These are phyloP conservation scores for Podarcis muralis DNA, from an alignment of 2,113 vertebrate genomes.

Conservation along the genomic window DNA sequence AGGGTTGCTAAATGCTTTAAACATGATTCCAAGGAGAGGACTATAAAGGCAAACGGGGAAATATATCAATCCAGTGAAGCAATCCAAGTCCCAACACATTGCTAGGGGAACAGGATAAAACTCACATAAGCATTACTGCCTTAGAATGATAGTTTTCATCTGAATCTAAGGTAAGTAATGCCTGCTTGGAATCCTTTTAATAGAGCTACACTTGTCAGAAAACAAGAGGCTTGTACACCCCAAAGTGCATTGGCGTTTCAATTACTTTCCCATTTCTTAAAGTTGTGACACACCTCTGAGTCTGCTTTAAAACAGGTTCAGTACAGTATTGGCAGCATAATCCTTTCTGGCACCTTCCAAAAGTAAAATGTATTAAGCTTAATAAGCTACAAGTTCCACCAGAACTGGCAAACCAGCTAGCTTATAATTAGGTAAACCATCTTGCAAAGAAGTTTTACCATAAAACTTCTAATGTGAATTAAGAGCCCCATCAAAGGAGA, in stretches of 20 bases:
- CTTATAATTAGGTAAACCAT: neutral
- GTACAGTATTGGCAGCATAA: neutral
- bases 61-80: no score
- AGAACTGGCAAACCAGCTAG: neutral
- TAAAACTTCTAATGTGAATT: no score
- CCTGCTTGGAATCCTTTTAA: neutral
- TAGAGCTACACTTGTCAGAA: neutral
- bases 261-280: neutral
- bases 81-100: neutral
- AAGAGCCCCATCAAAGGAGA: no score
- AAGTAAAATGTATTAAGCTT: neutral
- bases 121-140: neutral
- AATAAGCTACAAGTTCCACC: neutral
- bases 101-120: no score
- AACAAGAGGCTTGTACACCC: neutral
- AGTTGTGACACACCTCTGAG: rapidly evolving
- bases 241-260: neutral
- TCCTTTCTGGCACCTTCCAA: neutral
- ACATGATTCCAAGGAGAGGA: neutral
- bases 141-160: neutral
- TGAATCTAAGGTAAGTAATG: neutral
- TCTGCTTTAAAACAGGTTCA: neutral
- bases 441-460: neutral
- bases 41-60: neutral
- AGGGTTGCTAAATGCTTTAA: neutral